phyloP scores from a whole-genome alignment of 2,113 vertebrate genomes.

The Carettochelys insculpta region DNA sequence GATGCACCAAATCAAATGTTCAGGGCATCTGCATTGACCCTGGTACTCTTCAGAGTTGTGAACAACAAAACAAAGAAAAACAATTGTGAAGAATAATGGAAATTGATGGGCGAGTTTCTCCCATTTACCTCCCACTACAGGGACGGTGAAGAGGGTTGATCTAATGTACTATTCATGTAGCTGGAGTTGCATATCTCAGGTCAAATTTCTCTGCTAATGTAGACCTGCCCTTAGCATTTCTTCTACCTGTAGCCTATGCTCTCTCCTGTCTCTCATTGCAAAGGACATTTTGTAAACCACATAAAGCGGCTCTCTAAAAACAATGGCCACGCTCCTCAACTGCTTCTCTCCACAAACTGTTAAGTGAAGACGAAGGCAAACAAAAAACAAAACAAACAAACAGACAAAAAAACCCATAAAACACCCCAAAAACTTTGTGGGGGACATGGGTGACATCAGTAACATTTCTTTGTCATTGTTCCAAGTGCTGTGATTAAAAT shows the following conservation, averaged over 20 bases:
- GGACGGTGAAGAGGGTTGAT: too few relatives aligned
- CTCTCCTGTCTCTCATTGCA: not conserved
- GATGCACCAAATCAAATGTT: too few relatives aligned
- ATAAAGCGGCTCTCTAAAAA: not conserved
- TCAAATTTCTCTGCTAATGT: too few relatives aligned
- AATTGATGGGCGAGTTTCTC: too few relatives aligned
- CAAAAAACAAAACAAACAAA: constrained; percentile 6
- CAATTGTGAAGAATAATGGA: too few relatives aligned
- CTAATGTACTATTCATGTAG: too few relatives aligned
- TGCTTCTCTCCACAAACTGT: not conserved
- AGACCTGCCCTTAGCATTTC: not conserved
- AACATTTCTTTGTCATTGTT: not conserved
- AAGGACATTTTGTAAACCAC: not conserved
- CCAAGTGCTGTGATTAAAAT: constrained; percentile 6
- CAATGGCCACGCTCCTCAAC: not conserved
- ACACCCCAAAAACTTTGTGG: not conserved
- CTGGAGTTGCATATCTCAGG: too few relatives aligned
- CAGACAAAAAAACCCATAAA: too few relatives aligned
- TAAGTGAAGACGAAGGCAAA: not conserved
- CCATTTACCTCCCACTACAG: too few relatives aligned
- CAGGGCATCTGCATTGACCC: too few relatives aligned
- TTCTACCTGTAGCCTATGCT: not conserved
- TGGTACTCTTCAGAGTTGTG: too few relatives aligned
- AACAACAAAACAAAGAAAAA: too few relatives aligned
- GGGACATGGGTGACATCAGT: not conserved